Base-by-base conservation (phyloP, 2,888 invertebrate species). In the Sphaerophoria rueppellii region DNA sequence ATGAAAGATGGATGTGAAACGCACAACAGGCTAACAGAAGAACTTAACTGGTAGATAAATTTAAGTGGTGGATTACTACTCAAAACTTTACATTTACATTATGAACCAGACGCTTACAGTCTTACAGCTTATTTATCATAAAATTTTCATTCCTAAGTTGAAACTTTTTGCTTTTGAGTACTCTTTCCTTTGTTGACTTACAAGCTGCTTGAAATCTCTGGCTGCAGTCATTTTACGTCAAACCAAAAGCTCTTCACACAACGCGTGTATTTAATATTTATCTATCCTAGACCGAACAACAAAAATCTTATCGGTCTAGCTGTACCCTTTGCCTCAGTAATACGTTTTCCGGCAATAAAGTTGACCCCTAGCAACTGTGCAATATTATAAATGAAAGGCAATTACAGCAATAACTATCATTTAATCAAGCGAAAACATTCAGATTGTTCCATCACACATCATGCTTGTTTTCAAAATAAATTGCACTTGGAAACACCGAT, bases 321-420 rank as follows among this genome's bases (percentile, higher is more conserved):
- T 67, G 67, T n/a, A 67, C 67, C 65, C 54, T 54, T 67, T 32
- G 67, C 67, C 40, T 48, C 34, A 11, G 50, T 2, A 24, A 24
- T 50, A 12, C 14, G 40, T 7, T 67, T 67, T 40, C 54, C 67
- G 67, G 37, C 67, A 67, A 37, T 54, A 14, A 54, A 48, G 35
- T 71, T 77, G 77, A 63, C 77, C 77, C 57, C 77, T 34, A 61
- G 54, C 48, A 63, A 71, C 61, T 55, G 16, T 43, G 6, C 37
- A 4, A 63, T 50, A 58, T 58, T 78, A 24, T 24, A 57, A 78
- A 65, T 78, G 35, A 35, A 57, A 43, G 63, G 7, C 77, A 78
- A 78, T 72, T 78, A 65, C 55, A 65, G 16, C 63, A 72, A 72
- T 72, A 57, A 43, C 7, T 34, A 61, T 75, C 52, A 69, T 67